These are phyloP conservation scores for Hecatera dysodea DNA, from an alignment of 2,888 invertebrate species.

Conservation along the genomic window DNA sequence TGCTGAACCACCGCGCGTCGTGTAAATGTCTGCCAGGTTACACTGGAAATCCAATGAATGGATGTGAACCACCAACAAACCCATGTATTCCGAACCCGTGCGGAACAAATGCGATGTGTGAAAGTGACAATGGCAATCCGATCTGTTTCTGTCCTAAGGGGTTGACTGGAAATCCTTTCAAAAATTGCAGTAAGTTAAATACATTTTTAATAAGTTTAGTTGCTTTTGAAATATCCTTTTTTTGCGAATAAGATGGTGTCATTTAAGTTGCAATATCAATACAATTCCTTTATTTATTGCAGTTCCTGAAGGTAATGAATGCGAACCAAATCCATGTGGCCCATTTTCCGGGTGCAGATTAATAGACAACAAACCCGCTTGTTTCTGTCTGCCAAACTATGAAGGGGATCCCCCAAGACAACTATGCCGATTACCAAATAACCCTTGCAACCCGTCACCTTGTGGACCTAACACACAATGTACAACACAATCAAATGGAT, in stretches of 20 bases:
- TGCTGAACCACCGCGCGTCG: constrained; percentile 94
- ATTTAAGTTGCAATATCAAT: neutral
- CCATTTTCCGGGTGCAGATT: constrained; percentile 95
- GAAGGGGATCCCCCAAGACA: constrained; percentile 95
- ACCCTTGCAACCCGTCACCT: constrained; percentile 96
- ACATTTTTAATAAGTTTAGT: neutral
- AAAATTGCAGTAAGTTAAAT: constrained; percentile 95
- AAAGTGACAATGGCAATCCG: constrained; percentile 95
- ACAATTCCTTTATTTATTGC: constrained; percentile 71
- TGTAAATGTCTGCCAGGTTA: constrained; percentile 96
- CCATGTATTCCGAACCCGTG: constrained; percentile 97
- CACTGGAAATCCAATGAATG: constrained; percentile 93
- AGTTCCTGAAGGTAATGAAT: constrained; percentile 97
- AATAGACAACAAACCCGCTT: constrained; percentile 94
- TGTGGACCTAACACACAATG: constrained; percentile 98
- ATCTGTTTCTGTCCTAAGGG: constrained; percentile 97
- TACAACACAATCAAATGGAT: constrained; percentile 94
- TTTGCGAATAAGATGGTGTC: neutral
- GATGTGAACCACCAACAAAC: constrained; percentile 94
- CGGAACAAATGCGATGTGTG: constrained; percentile 96
- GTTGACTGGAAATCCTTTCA: constrained; percentile 97
- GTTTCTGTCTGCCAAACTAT: constrained; percentile 97
- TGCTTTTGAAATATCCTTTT: neutral
- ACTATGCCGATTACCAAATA: constrained; percentile 93
- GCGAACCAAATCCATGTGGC: constrained; percentile 96